Conservation (phyloP, 2,888 invertebrate genomes). For the Deroplatys truncata region DNA sequence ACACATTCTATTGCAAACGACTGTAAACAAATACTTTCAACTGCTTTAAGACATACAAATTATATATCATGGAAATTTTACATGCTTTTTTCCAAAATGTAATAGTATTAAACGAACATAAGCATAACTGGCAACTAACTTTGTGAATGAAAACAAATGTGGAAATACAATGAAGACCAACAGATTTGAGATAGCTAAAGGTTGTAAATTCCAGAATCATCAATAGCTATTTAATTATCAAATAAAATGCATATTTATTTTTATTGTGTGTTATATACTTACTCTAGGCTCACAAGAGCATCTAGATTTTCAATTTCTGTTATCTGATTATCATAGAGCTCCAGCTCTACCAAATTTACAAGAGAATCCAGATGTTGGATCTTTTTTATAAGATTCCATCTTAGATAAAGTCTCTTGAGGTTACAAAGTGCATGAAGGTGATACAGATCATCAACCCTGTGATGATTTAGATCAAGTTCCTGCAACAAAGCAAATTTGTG, state of each 20-base stretch:
- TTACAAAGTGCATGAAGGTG: constrained; percentile 73
- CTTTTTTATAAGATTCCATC: constrained; percentile 93
- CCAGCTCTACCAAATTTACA: constrained; percentile 76
- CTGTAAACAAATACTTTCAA: no score
- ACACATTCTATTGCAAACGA: no score
- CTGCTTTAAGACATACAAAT: no score
- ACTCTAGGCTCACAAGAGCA: constrained; percentile 82
- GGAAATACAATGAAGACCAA: no score
- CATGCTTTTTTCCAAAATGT: no score
- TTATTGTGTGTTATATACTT: constrained; percentile 44
- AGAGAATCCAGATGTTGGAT: constrained; percentile 84
- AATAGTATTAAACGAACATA: no score
- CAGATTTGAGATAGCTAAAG: no score
- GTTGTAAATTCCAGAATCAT: no score
- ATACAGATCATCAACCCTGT: constrained; percentile 76
- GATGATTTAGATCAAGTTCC: constrained; percentile 70
- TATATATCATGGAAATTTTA: no score
- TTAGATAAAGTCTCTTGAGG: constrained; percentile 75
- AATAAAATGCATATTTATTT: background rate
- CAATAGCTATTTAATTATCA: no score
- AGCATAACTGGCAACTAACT: no score
- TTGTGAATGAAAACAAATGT: no score
- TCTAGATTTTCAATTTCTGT: constrained; percentile 87
- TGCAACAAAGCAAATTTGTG: background rate
- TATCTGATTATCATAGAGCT: constrained; percentile 96